Base-by-base conservation (phyloP, 2,113 vertebrate species). In the Osmerus eperlanus region DNA sequence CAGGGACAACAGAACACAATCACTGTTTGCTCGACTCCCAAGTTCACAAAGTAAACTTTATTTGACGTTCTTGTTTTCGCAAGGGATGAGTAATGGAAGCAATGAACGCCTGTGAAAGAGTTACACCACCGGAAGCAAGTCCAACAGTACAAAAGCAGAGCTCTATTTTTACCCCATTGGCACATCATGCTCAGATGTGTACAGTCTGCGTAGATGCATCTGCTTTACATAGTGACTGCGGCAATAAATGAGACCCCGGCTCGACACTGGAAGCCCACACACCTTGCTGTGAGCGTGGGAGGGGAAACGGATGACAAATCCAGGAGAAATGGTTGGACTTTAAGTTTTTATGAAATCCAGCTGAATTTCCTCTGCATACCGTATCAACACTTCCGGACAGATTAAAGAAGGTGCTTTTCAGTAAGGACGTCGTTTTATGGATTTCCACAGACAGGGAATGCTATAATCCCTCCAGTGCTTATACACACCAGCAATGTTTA, bases 211-310 rank as follows among this genome's bases (percentile, higher is more conserved):
- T 76, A 81, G 81, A 76, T 85, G 78, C 77, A 75, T 83, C 71
- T 79, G 72, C 72, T 85, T 84, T 80, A 81, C 76, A 78, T 78
- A 74, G 79, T 65, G 79, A 72, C 76, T 85, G 78, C 76, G 14
- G 76, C 75, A 69, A 59, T 78, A 85, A 85, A 70, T 77, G 75
- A 86, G 81, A 86, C 80, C 80, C 81, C 47, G 56, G 80, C 75
- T 71, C 79, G 82, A 84, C 79, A 80, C 76, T 63, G 3, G 23
- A 36, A 67, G 83, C 85, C 87, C 80, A 89, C 89, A 82, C 87
- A 81, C 71, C 65, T 28, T 70, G 66, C 77, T 70, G 70, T 41
- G 13, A 58, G 79, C 71, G 87, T 86, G 62, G 87, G 89, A 78
- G 84, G 72, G 54, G 71, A 74, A 84, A 68, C 70, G 75, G 75